phyloP scores from a whole-genome alignment of 1,140 invertebrate species.

The Drosophila ambigua region DNA sequence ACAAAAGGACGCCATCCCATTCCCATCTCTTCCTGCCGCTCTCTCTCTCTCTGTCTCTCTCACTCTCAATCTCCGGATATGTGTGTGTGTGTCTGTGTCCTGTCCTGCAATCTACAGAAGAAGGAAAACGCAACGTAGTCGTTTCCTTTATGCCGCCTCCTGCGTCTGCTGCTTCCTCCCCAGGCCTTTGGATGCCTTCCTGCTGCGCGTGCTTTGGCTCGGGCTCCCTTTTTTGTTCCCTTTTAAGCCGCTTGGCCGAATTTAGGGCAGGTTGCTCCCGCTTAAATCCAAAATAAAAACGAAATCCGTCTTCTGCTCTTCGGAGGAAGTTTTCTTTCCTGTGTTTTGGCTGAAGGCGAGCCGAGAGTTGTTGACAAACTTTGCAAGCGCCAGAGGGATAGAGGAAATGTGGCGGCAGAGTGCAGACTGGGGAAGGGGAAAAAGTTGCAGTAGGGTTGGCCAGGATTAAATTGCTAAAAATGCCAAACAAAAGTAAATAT shows the following conservation, averaged over 20 bases:
- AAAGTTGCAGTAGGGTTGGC: too few relatives aligned
- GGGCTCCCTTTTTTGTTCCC: slow-evolving; percentile 24
- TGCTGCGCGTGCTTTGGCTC: slow-evolving; percentile 49
- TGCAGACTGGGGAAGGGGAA: slow-evolving; percentile 27
- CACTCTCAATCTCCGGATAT: background rate
- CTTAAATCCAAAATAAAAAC: slow-evolving; percentile 44
- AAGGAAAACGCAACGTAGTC: slow-evolving; percentile 70
- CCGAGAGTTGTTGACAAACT: slow-evolving; percentile 48
- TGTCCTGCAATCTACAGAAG: slow-evolving; percentile 6
- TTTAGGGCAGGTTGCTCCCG: slow-evolving; percentile 76
- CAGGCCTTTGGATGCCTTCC: slow-evolving; percentile 22
- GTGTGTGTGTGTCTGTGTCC: slow-evolving; percentile 16
- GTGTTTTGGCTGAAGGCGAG: slow-evolving; percentile 25
- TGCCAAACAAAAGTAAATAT: too few relatives aligned
- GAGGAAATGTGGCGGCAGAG: background rate
- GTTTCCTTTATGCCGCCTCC: slow-evolving; percentile 50
- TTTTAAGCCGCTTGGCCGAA: slow-evolving; percentile 76
- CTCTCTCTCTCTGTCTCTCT: background rate
- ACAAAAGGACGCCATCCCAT: slow-evolving; percentile 24
- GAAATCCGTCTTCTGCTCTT: slow-evolving; percentile 25
- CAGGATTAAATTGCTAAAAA: too few relatives aligned
- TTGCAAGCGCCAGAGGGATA: slow-evolving; percentile 35
- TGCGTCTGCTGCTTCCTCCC: slow-evolving; percentile 35
- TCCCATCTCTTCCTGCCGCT: background rate
- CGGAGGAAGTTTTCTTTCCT: slow-evolving; percentile 26